Evolutionary conservation across 2,888 invertebrate species (phyloP), one percentile per base, ranked within the genome.

Genomic region (Abscondita cerata): DNA sequence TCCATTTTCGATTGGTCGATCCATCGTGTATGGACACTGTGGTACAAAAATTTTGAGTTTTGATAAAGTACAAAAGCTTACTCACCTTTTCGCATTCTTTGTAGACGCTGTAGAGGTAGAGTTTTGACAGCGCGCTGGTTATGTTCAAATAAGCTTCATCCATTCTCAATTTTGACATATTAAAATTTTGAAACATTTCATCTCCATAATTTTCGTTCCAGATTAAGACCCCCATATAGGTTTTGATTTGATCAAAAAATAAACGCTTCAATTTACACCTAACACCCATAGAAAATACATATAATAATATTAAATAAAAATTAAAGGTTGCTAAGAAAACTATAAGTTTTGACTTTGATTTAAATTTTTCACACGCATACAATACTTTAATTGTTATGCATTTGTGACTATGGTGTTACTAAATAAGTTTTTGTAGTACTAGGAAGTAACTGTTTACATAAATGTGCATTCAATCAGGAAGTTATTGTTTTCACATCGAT

Each of bases 1-100:
- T 13, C 53, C 52, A 11, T 31, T 38, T n/a, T 36, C 8, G 4
- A 67, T 19, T 1, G 52, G 9, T 25, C 54, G 12, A 13, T 65
- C 63, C 55, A 52, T 58, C 18, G 44, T 61, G 50, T 60, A 72
- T 4, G 73, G 73, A 56, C 73, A 73, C 73, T 50, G 41, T 6
- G 16, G 25, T 16, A 44, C 13, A 0, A 20, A 12, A 12, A 0
- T n/a, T 11, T 20, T 47, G 44, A 18, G 13, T 31, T 52, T 9
- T 1, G 16, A n/a, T n/a, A n/a, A n/a, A 13, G 15, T 54, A 36
- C 18, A 41, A n/a, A n/a, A n/a, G n/a, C n/a, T n/a, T n/a, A 12
- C 50, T 81, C 78, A 91, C 92, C 78, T 84, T 82, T 73, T 87
- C 84, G 73, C 92, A 92, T 72, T 91, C 89, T 56, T 87, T 85